Base-by-base conservation (phyloP, 1,140 invertebrate species). In the Venustaconcha ellipsiformis region DNA sequence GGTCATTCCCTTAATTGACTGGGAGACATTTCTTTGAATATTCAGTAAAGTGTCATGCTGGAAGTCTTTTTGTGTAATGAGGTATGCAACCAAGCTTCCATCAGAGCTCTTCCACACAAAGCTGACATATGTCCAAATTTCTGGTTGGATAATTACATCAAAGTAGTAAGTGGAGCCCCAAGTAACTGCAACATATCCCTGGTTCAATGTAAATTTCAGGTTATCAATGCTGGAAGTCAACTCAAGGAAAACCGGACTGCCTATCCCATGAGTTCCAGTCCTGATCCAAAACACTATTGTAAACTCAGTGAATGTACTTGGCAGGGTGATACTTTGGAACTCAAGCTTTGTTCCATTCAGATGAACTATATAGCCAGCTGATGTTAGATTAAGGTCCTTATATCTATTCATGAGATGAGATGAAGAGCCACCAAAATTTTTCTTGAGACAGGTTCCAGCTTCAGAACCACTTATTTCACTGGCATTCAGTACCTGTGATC, bases 91-190 rank as follows among this genome's bases (percentile, higher is more conserved):
- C 30, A 58, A 70, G 17, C 58, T 55, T 0, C 75, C 75, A 68
- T 77, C 70, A 48, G 37, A 48, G 14, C 37, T 23, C 23, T 15
- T 57, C 75, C 75, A 77, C 1, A 70, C 58, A 58, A 71, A 77
- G 0, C 20, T 55, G 4, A 77, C 18, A 48, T 77, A 77, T n/a
- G 67, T 72, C 75, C 75, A 77, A n/a, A 55, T 63, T 17, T 56
- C 62, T 18, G 60, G 37, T 18, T 63, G 56, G 23, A 67, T n/a
- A 3, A 14, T 65, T 30, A 77, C 26, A 6, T 58, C 67, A 14
- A 70, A 72, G 8, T 56, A 67, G 57, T 77, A 68, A n/a, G 26
- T 57, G 1, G 15, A 57, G 56, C 72, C 69, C 75, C 75, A 77
- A 13, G 57, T 56, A 15, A 77, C n/a, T 23, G n/a, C 63, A 15